Evolutionary conservation across 2,113 vertebrate genomes (phyloP).

Genomic region (Mirounga angustirostris): DNA sequence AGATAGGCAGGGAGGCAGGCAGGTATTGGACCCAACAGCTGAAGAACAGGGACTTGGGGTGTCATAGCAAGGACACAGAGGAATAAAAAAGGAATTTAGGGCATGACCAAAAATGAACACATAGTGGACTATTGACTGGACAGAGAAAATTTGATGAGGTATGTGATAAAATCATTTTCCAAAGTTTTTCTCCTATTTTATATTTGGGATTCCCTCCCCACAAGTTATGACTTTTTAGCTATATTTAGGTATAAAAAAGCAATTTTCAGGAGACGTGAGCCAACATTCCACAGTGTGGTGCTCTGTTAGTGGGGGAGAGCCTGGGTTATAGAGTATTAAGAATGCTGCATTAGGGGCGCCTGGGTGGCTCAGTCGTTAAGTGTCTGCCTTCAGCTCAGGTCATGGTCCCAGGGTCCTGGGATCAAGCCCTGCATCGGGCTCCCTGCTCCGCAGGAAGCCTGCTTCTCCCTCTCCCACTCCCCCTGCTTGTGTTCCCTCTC

Average conservation of each 20-base stretch:
- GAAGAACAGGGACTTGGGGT: neutral
- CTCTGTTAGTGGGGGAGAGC: neutral
- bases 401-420: no score
- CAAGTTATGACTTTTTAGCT: neutral
- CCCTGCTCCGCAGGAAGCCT: no score
- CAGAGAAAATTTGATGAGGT: neutral
- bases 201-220: neutral
- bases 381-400: no score
- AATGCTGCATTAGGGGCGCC: neutral
- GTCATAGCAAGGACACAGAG: neutral
- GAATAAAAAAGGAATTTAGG: neutral
- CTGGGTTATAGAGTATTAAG: slow-evolving; percentile 12
- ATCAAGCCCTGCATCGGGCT: no score
- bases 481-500: no score
- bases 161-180: neutral
- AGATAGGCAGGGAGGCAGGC: neutral
- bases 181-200: neutral
- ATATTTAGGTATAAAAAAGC: neutral
- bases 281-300: neutral
- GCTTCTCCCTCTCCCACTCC: no score
- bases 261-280: neutral
- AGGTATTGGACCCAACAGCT: neutral
- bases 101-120: neutral
- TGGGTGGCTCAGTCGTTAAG: no score
- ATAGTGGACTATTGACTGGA: neutral